Evolutionary conservation across 2,113 vertebrate species (phyloP).

Genomic region (Lamprotornis superbus): DNA sequence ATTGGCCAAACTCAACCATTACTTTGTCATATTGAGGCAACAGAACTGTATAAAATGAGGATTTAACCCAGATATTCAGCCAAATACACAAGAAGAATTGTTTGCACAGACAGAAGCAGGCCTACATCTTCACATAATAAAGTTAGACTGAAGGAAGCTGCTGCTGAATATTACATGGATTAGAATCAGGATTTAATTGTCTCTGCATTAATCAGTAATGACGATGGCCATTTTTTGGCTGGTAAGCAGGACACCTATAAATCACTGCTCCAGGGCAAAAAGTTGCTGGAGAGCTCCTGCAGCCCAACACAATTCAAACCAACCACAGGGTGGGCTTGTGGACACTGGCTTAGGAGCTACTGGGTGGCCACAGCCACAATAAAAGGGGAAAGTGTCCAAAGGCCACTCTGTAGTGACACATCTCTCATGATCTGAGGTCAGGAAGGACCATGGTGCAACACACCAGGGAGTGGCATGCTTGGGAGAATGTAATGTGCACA

Average conservation of each 20-base stretch:
- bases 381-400: neutral
- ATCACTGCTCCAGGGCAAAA: neutral
- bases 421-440: neutral
- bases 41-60: neutral
- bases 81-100: neutral
- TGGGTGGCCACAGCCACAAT: neutral
- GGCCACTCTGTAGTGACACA: neutral
- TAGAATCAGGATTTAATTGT: neutral
- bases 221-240: neutral
- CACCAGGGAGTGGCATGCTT: fast-evolving
- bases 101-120: neutral
- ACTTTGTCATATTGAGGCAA: neutral
- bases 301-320: neutral
- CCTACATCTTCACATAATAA: neutral
- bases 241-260: neutral
- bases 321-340: neutral
- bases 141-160: neutral
- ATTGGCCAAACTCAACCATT: fast-evolving
- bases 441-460: neutral
- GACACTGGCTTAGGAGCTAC: too few species aligned
- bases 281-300: neutral
- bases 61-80: neutral
- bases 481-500: neutral
- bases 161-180: neutral
- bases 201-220: neutral